These are phyloP conservation scores for Pomatorhinus ruficollis DNA, from an alignment of 2,113 vertebrate species.

Conservation along the genomic window DNA sequence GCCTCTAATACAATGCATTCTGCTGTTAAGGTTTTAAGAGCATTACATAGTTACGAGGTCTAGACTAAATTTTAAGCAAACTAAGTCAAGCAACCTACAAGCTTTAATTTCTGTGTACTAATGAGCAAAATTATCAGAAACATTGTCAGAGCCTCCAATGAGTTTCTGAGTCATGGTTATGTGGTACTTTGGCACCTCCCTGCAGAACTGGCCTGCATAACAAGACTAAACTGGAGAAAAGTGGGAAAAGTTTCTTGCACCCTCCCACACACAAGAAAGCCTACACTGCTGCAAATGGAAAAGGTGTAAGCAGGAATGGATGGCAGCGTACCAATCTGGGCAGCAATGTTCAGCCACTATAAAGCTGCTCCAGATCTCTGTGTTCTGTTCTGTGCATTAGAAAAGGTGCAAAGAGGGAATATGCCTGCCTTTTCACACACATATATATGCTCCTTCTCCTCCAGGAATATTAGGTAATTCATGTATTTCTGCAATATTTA, in stretches of 20 bases:
- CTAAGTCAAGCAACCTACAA: neutral
- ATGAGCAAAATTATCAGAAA: neutral
- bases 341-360: neutral
- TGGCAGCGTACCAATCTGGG: neutral
- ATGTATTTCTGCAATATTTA: neutral
- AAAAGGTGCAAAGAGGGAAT: neutral
- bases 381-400: neutral
- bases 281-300: neutral
- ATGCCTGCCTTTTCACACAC: neutral
- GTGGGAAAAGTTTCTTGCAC: neutral
- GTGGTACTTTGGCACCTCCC: neutral
- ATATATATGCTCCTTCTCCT: neutral
- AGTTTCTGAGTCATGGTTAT: neutral
- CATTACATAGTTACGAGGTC: neutral
- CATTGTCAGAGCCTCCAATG: neutral
- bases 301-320: neutral
- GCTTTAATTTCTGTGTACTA: neutral
- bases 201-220: neutral
- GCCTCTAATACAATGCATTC: neutral
- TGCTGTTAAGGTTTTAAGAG: neutral
- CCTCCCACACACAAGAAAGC: neutral
- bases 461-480: neutral
- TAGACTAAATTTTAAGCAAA: neutral
- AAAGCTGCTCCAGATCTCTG: neutral
- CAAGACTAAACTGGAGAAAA: neutral